Conservation (phyloP, 2,113 vertebrate species). For the Paradoxurus hermaphroditus region DNA sequence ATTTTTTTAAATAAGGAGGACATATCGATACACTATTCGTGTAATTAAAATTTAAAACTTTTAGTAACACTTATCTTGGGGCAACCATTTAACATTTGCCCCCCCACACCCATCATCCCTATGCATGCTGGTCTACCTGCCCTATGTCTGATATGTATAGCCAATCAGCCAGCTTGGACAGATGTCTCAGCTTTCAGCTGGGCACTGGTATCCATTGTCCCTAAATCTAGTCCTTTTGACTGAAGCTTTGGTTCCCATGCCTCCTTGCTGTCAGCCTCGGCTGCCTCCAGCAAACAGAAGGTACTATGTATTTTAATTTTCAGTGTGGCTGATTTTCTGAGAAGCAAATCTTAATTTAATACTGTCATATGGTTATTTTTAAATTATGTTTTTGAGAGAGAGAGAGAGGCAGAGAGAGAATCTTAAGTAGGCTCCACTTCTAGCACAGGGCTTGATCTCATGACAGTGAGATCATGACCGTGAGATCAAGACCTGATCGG, state of each 20-base stretch:
- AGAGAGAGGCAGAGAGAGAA: not conserved
- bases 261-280: not conserved
- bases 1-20: not conserved
- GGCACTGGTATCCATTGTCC: not conserved
- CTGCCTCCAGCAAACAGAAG: not conserved
- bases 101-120: not conserved
- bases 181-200: not conserved
- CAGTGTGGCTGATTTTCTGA: not conserved
- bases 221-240: not conserved
- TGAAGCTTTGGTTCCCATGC: not conserved
- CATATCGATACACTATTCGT: not conserved
- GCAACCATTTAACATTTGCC: not conserved
- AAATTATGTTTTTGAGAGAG: not conserved
- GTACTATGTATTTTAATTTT: not conserved
- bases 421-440: not conserved
- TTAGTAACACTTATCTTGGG: not conserved
- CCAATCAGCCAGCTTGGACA: too few relatives aligned
- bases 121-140: not conserved
- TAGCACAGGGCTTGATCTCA: too few relatives aligned
- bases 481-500: not conserved
- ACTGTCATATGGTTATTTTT: not conserved
- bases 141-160: not conserved
- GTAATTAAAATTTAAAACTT: not conserved
- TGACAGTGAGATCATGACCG: too few relatives aligned
- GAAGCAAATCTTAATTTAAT: conserved; percentile 1